Percentiles rank a stretch among this genome's conserved stretches.
phyloP scores from a whole-genome alignment of 2,888 invertebrate genomes.

The Nipponacmea schrenckii region DNA sequence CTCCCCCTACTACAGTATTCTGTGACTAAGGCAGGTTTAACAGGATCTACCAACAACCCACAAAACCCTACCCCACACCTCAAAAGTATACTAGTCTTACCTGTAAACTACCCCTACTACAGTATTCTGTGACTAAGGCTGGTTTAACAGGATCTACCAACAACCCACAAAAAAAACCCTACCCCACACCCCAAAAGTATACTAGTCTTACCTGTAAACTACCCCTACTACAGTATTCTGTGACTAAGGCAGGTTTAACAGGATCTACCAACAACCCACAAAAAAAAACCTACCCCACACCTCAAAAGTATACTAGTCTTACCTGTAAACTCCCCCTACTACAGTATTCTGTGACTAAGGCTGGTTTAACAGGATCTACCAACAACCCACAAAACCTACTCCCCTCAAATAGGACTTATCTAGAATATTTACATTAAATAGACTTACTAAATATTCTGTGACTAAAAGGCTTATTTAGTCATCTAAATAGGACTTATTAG shows the following conservation, averaged over 20 bases:
- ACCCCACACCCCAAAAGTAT: too few relatives aligned
- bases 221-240: slow-evolving; percentile 87
- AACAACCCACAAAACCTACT: slow-evolving; percentile 77
- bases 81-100: slow-evolving; percentile 77
- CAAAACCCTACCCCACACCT: too few relatives aligned
- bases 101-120: too few relatives aligned
- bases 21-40: too few relatives aligned
- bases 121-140: slow-evolving; percentile 80
- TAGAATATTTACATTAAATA: too few relatives aligned
- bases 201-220: slow-evolving; percentile 70
- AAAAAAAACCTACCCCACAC: too few relatives aligned
- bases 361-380: slow-evolving; percentile 74
- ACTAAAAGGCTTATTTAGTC: too few relatives aligned
- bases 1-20: slow-evolving; percentile 90
- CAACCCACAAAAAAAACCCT: slow-evolving; percentile 80
- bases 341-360: slow-evolving; percentile 83
- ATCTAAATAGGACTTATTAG: too few relatives aligned
- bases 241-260: slow-evolving; percentile 72
- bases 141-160: slow-evolving; percentile 75
- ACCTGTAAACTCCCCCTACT: slow-evolving; percentile 79
- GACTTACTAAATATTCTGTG: too few relatives aligned
- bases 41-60: too few relatives aligned
- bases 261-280: slow-evolving; percentile 85
- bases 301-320: slow-evolving; percentile 4
- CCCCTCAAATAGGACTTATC: too few relatives aligned